Conservation (phyloP, 2,113 vertebrate genomes). For the Istiophorus platypterus region DNA sequence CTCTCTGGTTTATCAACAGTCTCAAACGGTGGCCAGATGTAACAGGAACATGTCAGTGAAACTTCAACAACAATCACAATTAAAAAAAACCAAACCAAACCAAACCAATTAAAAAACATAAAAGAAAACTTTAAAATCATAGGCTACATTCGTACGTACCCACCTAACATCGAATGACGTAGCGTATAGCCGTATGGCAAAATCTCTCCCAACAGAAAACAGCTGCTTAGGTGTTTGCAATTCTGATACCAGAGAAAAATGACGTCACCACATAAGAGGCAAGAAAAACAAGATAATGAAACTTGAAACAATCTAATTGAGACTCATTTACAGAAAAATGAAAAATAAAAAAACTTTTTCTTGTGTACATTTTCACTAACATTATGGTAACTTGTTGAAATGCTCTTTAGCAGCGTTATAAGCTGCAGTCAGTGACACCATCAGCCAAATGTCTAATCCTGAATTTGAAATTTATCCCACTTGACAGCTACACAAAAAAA, state of each 20-base stretch:
- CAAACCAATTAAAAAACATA: not conserved
- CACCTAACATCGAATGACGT: not conserved
- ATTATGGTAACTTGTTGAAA: no score
- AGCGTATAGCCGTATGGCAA: not conserved
- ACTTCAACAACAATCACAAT: slow-evolving; percentile 1
- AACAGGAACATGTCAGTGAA: not conserved
- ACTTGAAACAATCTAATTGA: no score
- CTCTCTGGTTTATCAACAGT: not conserved
- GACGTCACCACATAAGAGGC: no score
- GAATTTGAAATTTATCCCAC: not conserved
- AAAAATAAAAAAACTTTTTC: no score
- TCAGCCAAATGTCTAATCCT: not conserved
- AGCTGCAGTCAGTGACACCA: not conserved
- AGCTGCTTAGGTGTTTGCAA: not conserved
- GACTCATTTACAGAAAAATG: no score
- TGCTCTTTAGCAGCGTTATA: no score
- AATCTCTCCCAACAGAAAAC: not conserved
- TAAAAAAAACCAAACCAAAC: not conserved
- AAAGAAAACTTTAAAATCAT: not conserved
- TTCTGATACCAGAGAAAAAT: not conserved
- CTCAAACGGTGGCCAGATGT: not conserved
- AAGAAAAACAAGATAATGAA: not conserved
- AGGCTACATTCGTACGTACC: not conserved
- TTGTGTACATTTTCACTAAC: no score
- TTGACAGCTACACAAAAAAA: not conserved